phyloP scores from a whole-genome alignment of 2,797 vertebrate species.

The Hapalemur alaotrensis region DNA sequence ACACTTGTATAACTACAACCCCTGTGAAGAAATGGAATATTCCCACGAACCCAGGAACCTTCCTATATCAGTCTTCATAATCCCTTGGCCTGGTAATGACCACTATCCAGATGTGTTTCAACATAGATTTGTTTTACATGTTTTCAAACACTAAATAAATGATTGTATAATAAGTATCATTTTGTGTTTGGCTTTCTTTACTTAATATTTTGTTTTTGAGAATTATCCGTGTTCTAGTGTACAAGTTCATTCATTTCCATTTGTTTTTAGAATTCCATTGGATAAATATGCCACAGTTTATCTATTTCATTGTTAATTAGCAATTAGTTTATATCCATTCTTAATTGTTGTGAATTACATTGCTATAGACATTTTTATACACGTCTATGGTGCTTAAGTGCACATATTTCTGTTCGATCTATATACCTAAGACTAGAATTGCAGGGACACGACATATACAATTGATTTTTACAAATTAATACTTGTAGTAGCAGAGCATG shows the following conservation, averaged over 20 bases:
- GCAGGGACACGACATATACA: accelerated
- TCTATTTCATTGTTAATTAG: not conserved
- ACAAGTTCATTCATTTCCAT: not conserved
- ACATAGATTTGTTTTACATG: not conserved
- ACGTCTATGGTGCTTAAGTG: not conserved
- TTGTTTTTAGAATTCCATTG: not conserved
- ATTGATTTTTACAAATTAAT: not conserved
- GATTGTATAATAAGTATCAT: not conserved
- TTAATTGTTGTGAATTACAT: not conserved
- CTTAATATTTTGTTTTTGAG: not conserved
- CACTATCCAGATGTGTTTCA: not conserved
- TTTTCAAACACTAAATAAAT: not conserved
- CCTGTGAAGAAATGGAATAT: not conserved
- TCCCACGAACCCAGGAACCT: not conserved
- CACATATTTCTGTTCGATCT: not conserved
- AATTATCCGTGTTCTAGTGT: not conserved
- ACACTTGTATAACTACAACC: not conserved
- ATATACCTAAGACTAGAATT: not conserved
- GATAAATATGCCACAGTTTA: not conserved
- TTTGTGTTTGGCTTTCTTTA: not conserved
- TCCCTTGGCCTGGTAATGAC: not conserved
- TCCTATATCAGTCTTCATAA: not conserved
- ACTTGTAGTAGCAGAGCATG: not conserved
- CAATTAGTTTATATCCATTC: not conserved
- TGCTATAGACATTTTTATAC: not conserved